Evolutionary conservation across 2,113 vertebrate genomes (phyloP), one percentile per base, ranked within the genome.

Genomic region (Ciconia maguari): DNA sequence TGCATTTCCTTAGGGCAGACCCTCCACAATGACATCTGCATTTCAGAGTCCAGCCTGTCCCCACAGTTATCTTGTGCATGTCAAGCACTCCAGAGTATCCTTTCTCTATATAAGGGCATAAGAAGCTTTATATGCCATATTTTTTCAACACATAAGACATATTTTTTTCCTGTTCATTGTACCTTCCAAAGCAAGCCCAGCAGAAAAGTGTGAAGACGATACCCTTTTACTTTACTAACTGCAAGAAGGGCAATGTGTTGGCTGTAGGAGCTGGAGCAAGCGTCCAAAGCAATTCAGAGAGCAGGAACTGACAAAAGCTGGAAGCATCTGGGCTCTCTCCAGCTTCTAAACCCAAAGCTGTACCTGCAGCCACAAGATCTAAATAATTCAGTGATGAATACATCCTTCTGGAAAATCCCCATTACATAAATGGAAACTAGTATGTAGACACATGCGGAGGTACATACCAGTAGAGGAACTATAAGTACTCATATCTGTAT

Each of bases 311-410:
- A 79, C 8, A 51, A 61, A 95, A 90, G 7, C 71, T 93, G 60
- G 69, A 66, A 70, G 22, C 18, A 38, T 51, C 48, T 90, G 79
- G 46, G 16, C n/a, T 74, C 16, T 76, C 26, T 90, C 69, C 82
- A 90, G 49, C 38, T 93, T 74, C 87, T 83, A 76, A 91, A 80
- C 3, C 14, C 48, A 69, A 76, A 49, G 41, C 54, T 72, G 55
- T 65, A 87, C 84, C 74, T 94, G 62, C 60, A 86, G 54, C 11
- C 7, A 0, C 82, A 86, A 51, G 75, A 80, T 66, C 55, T 68
- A 80, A 96, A 94, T 95, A 58, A 12, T 86, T 96, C 18, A 77
- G 68, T 20, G n/a, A 22, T 93, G 88, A 96, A 66, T 34, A 55
- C 13, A 20, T 93, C 58, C 62, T 60, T 46, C 62, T 83, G 92